Base-by-base conservation (phyloP, 2,797 vertebrate species). In the Phrynocephalus forsythii region DNA sequence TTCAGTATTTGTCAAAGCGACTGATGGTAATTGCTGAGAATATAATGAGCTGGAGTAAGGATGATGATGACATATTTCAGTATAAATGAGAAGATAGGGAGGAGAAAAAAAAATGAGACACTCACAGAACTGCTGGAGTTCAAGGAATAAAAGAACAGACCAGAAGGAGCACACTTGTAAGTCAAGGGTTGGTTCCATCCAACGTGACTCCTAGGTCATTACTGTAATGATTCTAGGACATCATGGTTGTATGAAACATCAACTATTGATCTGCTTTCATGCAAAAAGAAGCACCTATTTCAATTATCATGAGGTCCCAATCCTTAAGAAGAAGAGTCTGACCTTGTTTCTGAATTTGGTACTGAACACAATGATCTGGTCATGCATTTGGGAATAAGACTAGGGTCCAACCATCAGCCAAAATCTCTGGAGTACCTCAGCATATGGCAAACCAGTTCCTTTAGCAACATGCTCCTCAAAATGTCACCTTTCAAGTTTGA, bases 1-100 rank as follows among this genome's bases (percentile, higher is more conserved):
- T 78, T 81, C 78, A 76, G 80, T 78, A 82, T 81, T 88, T 88
- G 83, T 88, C 87, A 85, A 85, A 80, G 60, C 68, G 83, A 85
- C 73, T 44, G 83, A 76, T 71, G 75, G 18, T 85, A 88, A 88
- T 85, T 85, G 69, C 69, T 85, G 69, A 75, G 24, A 72, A 81
- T 88, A 88, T 68, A 88, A 85, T 56, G n/a, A 88, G 69, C 69
- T 75, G 78, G 83, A 56, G 48, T 68, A 30, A 67, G 18, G 48
- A 68, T 16, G 72, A 68, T 10, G 72, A 30, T 69, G 87, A 56
- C 79, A 76, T 18, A 81, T 88, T 85, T 85, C 78, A 33, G 7
- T 81, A 82, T 85, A 88, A 88, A 81, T 88, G 71, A 85, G 26
- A 81, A 78, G 86, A 87, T 44, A 33, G 11, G 20, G 67, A 79